Evolutionary conservation across 1,140 invertebrate species (phyloP).

Genomic region (Nixonia krombeini): DNA sequence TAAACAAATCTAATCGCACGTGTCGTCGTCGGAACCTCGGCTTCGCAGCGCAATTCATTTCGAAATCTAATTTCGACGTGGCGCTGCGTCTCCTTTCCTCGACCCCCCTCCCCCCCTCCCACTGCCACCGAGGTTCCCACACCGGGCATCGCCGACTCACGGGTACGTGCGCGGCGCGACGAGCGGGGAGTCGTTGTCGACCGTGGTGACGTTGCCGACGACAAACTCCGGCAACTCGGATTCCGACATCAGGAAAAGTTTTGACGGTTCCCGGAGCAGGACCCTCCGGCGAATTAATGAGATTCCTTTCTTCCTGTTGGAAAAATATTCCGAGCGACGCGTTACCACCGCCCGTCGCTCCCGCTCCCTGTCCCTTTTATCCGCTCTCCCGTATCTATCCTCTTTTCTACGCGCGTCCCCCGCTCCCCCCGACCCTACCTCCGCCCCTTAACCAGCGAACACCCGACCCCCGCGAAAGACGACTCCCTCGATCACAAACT

Average conservation of each 20-base stretch:
- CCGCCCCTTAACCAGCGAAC: no score
- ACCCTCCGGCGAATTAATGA: constrained; percentile 59
- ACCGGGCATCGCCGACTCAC: constrained; percentile 39
- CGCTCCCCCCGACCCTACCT: constrained; percentile 3
- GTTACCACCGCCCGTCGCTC: constrained; percentile 10
- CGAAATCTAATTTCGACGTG: constrained; percentile 46
- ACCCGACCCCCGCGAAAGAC: neutral
- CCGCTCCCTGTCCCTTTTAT: no score
- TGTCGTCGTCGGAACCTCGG: constrained; percentile 28
- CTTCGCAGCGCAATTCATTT: constrained; percentile 35
- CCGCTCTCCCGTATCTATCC: constrained; percentile 11
- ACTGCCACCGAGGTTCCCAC: constrained; percentile 39
- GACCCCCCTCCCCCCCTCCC: no score
- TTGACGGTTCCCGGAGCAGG: constrained; percentile 47
- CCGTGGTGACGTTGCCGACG: constrained; percentile 39
- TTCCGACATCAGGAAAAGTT: constrained; percentile 58
- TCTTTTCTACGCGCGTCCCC: constrained; percentile 9
- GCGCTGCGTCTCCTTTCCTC: constrained; percentile 28
- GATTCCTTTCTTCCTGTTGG: constrained; percentile 60
- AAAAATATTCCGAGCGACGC: constrained; percentile 51
- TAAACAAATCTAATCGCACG: constrained; percentile 47
- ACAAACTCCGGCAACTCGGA: constrained; percentile 45
- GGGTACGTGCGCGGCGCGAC: no score
- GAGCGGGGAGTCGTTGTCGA: constrained; percentile 46
- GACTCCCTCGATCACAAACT: constrained; percentile 34